Base-by-base conservation (phyloP, 2,113 vertebrate genomes). In the Sisor rabdophorus region DNA sequence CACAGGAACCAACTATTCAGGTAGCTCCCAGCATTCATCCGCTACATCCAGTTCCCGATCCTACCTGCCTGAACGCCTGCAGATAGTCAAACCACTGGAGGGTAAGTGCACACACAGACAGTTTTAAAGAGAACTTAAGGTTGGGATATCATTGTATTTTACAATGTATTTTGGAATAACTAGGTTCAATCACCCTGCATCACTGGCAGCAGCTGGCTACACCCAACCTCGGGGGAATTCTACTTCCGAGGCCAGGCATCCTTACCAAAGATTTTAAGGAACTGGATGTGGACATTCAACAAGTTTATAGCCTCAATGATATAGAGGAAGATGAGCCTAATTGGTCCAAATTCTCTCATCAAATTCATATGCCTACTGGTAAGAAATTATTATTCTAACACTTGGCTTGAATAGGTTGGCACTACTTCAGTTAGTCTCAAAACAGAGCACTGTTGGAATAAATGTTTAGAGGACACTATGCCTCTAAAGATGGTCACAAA, bases 21-120 rank as follows among this genome's bases (percentile, higher is more conserved):
- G 87, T 56, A 88, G 85, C 80, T 94, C 93, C 0, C 89, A 90
- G 22, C 86, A 88, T 84, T 92, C 90, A 1, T 86, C 86, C 0
- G 87, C 78, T 76, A 94, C 93, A 0, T 85, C 90, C 0, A 79
- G 92, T 59, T 94, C 93, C 17, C 89, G 93, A 55, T 85, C 91
- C 36, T 93, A 89, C 85, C 88, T 94, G 68, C 94, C 91, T 0
- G 94, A 95, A 79, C 93, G 95, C 28, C 91, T 96, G 81, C 94
- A 95, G 90, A 95, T 95, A 0, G 81, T 98, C 80, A 94, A 97
- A 86, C 94, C 92, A 0, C 85, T 98, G 87, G 95, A 95, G 92
- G 93, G 93, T 94, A 83, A 89, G 82, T 50, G 32, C 28, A 36
- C 32, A 24, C 22, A 15, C 48, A 55, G 40, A 40, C 11, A n/a